Base-by-base conservation (phyloP, 2,797 vertebrate species). In the Podarcis siculus region DNA sequence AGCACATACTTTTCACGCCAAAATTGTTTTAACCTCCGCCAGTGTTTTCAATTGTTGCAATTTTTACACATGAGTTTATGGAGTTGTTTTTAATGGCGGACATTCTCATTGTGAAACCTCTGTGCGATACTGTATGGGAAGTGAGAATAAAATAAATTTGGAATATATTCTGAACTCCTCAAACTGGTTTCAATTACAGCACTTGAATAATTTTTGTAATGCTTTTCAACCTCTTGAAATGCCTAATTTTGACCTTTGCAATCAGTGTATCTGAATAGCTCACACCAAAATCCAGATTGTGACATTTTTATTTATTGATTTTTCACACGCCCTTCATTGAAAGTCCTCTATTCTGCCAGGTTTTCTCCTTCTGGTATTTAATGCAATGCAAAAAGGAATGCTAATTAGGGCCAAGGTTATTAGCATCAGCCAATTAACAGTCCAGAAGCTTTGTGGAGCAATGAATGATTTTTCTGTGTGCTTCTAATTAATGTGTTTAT, bases 351-450 rank as follows among this genome's bases (percentile, higher is more conserved):
- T n/a, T 61, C 73, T 81, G 58, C n/a, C 78, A 81, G n/a, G 7
- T 64, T 85, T 9, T 9, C 39, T 86, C 58, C 83, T 84, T 79
- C 37, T 90, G 49, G 81, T 58, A 90, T 23, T 15, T 75, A 91
- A 83, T 79, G 90, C 90, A 91, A 92, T 81, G 15, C 4, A 87
- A 76, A 67, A 42, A 73, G 64, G 64, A 92, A 87, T 87, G 83
- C 81, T 92, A 92, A 95, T 94, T 92, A 93, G 84, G 88, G 76
- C 35, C 75, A 23, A 87, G 39, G 69, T 87, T 87, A 84, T 79
- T 92, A 83, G 92, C 95, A 90, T 79, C 85, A 87, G 79, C 86
- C 92, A 90, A 93, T 93, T 92, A 92, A 81, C 39, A 93, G 82
- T 80, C 87, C 82, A 35, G 37, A 90, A 89, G 79, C 89, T 93